Evolutionary conservation across 2,888 invertebrate species (phyloP).

Genomic region (Smittia sp.): DNA sequence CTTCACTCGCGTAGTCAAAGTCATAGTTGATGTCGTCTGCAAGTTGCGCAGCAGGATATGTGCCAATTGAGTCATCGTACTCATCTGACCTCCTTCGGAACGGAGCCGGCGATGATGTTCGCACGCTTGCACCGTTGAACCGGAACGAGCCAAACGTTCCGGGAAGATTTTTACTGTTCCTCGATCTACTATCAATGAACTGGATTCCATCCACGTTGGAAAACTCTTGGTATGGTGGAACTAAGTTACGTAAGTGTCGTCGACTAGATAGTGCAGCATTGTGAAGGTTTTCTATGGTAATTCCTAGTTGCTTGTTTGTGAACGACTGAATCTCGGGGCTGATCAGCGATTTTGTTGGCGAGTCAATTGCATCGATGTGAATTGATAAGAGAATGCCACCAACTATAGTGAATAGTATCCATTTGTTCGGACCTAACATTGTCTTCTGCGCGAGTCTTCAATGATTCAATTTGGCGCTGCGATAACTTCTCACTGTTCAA

Average conservation of each 20-base stretch:
- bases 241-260: slow-evolving; percentile 48
- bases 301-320: slow-evolving; percentile 41
- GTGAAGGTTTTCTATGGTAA: slow-evolving; percentile 39
- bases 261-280: slow-evolving; percentile 29
- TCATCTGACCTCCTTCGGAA: slow-evolving; percentile 31
- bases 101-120: slow-evolving; percentile 26
- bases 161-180: slow-evolving; percentile 28
- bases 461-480: background rate
- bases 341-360: slow-evolving; percentile 43
- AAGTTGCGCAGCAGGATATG: slow-evolving; percentile 32
- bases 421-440: slow-evolving; percentile 53
- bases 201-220: slow-evolving; percentile 50
- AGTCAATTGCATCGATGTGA: slow-evolving; percentile 45
- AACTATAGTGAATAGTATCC: slow-evolving; percentile 49
- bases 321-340: slow-evolving; percentile 44
- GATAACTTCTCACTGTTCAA: background rate
- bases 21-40: slow-evolving; percentile 26
- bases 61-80: slow-evolving; percentile 34
- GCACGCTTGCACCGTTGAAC: background rate
- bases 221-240: slow-evolving; percentile 51
- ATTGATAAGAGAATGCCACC: slow-evolving; percentile 47
- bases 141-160: slow-evolving; percentile 32
- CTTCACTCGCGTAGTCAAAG: slow-evolving; percentile 23
- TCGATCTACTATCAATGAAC: slow-evolving; percentile 44
- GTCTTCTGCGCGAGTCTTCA: slow-evolving; percentile 44